phyloP scores from a whole-genome alignment of 2,797 vertebrate genomes.

The Bradypus variegatus region DNA sequence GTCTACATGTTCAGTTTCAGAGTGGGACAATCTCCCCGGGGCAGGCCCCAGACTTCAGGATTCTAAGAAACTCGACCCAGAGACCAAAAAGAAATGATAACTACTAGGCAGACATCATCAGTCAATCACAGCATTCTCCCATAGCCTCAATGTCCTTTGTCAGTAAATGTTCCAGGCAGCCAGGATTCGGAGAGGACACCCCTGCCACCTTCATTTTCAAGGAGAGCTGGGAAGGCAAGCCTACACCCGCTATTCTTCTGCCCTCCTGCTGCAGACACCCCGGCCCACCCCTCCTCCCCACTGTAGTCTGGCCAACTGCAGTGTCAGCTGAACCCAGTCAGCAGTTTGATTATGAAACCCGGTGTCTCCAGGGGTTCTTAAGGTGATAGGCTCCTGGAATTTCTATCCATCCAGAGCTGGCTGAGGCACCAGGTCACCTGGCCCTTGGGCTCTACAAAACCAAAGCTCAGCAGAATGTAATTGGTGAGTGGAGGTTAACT shows the following conservation, averaged over 20 bases:
- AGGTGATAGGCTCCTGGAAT: not conserved
- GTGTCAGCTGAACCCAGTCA: not conserved
- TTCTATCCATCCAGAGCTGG: not conserved
- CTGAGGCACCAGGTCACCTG: not conserved
- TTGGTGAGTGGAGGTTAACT: not conserved
- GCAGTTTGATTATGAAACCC: constrained; percentile 24
- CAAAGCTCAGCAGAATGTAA: not conserved
- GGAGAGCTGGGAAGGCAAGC: not conserved
- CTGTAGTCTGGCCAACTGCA: not conserved
- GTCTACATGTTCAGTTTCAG: not conserved
- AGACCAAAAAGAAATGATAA: not conserved
- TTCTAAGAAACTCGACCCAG: constrained; percentile 5
- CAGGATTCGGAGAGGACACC: not conserved
- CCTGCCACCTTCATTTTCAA: not conserved
- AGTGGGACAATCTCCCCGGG: not conserved
- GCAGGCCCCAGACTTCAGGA: not conserved
- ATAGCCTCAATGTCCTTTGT: not conserved
- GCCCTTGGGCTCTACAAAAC: not conserved
- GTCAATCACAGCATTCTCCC: not conserved
- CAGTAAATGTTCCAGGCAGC: not conserved
- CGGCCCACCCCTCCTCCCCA: not conserved
- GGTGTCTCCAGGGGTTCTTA: constrained; percentile 11
- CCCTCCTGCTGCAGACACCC: not conserved
- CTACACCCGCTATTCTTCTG: not conserved
- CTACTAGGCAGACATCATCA: not conserved